Percentiles rank a stretch among this genome's conserved stretches.
phyloP scores from a whole-genome alignment of 2,797 vertebrate genomes.

The Zalophus californianus region DNA sequence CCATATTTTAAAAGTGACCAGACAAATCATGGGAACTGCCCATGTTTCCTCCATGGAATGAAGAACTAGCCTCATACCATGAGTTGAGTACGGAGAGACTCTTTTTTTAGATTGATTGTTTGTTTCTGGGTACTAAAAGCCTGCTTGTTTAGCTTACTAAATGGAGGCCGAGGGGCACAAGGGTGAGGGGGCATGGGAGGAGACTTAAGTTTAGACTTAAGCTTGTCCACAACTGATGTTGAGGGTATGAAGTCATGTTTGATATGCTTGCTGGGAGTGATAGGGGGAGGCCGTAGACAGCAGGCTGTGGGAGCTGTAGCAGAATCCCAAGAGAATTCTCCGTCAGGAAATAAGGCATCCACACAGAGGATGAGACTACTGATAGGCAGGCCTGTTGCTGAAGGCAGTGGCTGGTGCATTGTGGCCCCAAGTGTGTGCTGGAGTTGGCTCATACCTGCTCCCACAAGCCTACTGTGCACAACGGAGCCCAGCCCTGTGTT shows the following conservation, averaged over 20 bases:
- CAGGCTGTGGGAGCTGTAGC: background rate
- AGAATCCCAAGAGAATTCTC: background rate
- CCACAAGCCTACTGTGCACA: accelerated
- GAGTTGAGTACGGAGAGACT: background rate
- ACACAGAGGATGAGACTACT: background rate
- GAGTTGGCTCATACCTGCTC: too few species aligned
- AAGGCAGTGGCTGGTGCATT: background rate
- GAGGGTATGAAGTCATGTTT: background rate
- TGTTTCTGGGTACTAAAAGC: background rate
- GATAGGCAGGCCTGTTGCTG: background rate
- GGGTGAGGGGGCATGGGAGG: background rate
- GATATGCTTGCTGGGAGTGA: too few species aligned
- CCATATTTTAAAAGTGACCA: background rate
- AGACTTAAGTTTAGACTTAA: background rate
- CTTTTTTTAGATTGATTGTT: background rate
- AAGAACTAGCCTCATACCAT: background rate
- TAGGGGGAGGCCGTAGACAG: background rate
- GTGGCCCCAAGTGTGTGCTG: too few species aligned
- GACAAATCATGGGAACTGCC: background rate
- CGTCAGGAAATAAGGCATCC: background rate
- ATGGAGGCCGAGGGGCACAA: background rate
- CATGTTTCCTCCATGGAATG: background rate
- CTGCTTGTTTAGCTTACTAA: background rate
- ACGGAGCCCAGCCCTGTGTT: background rate
- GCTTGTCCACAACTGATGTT: background rate